phyloP scores from a whole-genome alignment of 2,888 invertebrate genomes.

The Zaprionus lineosus region DNA sequence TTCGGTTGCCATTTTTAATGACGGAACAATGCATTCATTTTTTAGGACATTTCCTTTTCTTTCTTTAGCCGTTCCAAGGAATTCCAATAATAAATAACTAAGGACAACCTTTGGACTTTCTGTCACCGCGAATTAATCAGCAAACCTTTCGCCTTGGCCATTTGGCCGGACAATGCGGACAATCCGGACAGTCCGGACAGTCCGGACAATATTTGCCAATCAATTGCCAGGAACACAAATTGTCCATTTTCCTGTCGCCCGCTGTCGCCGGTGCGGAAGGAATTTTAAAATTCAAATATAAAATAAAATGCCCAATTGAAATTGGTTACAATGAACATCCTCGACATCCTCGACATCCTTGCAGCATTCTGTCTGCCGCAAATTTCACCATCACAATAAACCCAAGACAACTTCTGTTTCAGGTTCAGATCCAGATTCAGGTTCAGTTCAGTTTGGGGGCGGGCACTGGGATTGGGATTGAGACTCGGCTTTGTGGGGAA shows the following conservation, averaged over 20 bases:
- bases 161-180: constrained; percentile 66
- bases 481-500: constrained; percentile 16
- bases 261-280: constrained; percentile 76
- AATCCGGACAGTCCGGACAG: no score
- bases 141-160: constrained; percentile 55
- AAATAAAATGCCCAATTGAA: constrained; percentile 81
- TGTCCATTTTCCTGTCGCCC: constrained; percentile 81
- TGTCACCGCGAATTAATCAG: constrained; percentile 77
- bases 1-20: no score
- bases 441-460: constrained; percentile 19
- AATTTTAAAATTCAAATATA: constrained; percentile 81
- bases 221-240: constrained; percentile 82
- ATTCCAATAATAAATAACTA: constrained; percentile 6
- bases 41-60: neutral
- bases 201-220: constrained; percentile 82
- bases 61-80: neutral
- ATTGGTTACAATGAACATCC: constrained; percentile 76
- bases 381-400: constrained; percentile 53
- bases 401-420: constrained; percentile 57
- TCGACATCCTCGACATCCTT: constrained; percentile 52
- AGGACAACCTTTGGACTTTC: constrained; percentile 38
- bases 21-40: no score
- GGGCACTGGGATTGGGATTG: neutral
- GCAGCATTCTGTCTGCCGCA: constrained; percentile 40
- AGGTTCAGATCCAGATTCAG: constrained; percentile 24